These are phyloP conservation scores for Lathronympha strigana DNA, from an alignment of 2,888 invertebrate species.

Conservation along the genomic window DNA sequence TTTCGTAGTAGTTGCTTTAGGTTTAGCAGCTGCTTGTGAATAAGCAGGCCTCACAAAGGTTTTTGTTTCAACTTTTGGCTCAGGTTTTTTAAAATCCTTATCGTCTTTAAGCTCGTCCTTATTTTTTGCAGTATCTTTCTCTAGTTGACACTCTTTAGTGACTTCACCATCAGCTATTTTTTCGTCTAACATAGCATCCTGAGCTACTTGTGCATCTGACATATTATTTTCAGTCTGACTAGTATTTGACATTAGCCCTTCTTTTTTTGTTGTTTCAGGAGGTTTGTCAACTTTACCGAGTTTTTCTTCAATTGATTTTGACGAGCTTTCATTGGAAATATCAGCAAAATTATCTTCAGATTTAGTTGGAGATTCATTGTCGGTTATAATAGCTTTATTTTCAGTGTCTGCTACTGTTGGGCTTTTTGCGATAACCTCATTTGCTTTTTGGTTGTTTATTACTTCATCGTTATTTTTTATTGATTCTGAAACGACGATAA, in stretches of 20 bases:
- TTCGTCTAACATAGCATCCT: not conserved
- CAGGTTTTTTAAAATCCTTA: constrained; percentile 53
- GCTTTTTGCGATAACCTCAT: not conserved
- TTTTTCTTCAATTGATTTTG: constrained; percentile 51
- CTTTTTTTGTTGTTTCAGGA: constrained; percentile 25
- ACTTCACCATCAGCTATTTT: constrained; percentile 31
- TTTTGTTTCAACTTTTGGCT: constrained; percentile 60
- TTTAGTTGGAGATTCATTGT: constrained; percentile 62
- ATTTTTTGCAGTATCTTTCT: constrained; percentile 47
- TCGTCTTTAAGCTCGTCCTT: constrained; percentile 50
- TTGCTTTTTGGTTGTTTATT: not conserved
- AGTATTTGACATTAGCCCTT: constrained; percentile 43
- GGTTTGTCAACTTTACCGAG: constrained; percentile 14
- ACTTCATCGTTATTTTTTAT: not conserved
- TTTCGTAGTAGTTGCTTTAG: constrained; percentile 66
- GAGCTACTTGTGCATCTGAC: constrained; percentile 1
- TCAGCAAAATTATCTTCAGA: constrained; percentile 75
- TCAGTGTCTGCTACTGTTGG: not conserved
- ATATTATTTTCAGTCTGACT: not conserved
- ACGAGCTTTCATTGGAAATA: constrained; percentile 67
- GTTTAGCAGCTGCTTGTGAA: constrained; percentile 81
- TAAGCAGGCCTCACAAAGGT: constrained; percentile 68
- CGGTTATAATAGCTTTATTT: constrained; percentile 28
- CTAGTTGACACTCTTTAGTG: constrained; percentile 45
- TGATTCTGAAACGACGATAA: not conserved